Percentiles rank a stretch among this genome's conserved stretches.
These are phyloP conservation scores for Drosophila setosimentum DNA, from an alignment of 2,888 invertebrate genomes.

Conservation along the genomic window DNA sequence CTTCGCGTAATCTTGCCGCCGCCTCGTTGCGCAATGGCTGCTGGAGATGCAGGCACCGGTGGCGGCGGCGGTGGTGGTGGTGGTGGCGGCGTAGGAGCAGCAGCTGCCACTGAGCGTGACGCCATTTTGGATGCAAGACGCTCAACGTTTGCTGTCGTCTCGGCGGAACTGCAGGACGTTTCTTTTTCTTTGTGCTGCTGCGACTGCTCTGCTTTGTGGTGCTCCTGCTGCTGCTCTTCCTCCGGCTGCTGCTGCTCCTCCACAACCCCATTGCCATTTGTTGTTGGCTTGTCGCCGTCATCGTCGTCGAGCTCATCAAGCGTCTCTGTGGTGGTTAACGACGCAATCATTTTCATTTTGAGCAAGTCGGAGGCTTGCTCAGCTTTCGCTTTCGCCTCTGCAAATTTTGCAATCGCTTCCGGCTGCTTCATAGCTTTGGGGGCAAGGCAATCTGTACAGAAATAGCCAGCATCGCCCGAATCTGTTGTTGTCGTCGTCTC, in stretches of 20 bases:
- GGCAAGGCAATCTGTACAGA: conserved; percentile 20
- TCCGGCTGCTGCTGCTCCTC: background rate
- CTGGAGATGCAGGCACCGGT: background rate
- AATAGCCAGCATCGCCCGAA: conserved; percentile 1
- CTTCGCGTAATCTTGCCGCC: conserved; percentile 58
- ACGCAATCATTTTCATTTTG: conserved; percentile 50
- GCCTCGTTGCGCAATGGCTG: conserved; percentile 8
- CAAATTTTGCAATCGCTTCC: background rate
- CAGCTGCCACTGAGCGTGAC: background rate
- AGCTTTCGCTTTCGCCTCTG: conserved; percentile 8
- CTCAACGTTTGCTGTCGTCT: background rate
- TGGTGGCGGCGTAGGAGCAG: background rate
- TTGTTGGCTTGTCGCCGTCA: conserved; percentile 10
- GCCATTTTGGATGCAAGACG: conserved; percentile 9
- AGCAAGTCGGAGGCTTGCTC: background rate
- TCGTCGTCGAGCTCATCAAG: conserved; percentile 45
- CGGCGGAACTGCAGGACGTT: background rate
- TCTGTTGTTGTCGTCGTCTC: conserved; percentile 9
- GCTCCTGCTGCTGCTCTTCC: background rate
- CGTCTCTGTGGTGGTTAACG: conserved; percentile 60
- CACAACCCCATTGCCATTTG: conserved; percentile 2
- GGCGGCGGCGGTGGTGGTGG: background rate
- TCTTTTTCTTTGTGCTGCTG: background rate
- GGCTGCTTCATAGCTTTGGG: conserved; percentile 2
- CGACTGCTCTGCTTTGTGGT: background rate